Evolutionary conservation across 2,888 invertebrate genomes (phyloP), one percentile per base, ranked within the genome.

Genomic region (Aspidiotus rigidus): DNA sequence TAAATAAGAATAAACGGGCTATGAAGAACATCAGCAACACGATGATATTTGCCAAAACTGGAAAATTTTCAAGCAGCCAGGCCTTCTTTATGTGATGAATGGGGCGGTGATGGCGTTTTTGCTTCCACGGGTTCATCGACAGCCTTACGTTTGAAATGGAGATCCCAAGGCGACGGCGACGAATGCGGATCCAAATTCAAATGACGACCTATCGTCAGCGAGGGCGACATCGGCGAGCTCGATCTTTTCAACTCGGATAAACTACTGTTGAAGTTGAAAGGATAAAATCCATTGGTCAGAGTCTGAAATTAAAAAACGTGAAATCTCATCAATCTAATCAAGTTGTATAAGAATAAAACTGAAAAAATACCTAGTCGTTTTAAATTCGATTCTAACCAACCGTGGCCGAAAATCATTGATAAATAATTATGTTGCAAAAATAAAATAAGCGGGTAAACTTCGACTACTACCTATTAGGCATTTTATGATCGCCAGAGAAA

Each of bases 221-320:
- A 41, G 42, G 13, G 59, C 10, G 59, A 49, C n/a, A 53, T 40
- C 11, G 64, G 60, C 42, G 64, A 60, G 13, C 49, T 49, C 10
- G 54, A 17, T 41, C 70, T 66, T 64, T 69, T 70, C 59, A 69
- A 28, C 13, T 72, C 71, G 13, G 61, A 44, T 2, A 69, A 57
- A 8, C 57, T 53, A 28, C 41, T 49, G 53, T 39, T 40, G 28
- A 88, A 87, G 59, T 88, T 86, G 79, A 89, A 90, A 77, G 89
- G 74, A 39, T 74, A 72, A 69, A 72, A 72, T 79, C 77, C 80
- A 82, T 87, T 88, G 70, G 72, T 72, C 71, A 73, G 73, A 77
- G 86, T 87, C 28, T 28, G 28, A 28, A 28, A 28, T 28, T 28
- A 28, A 5, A 28, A 28, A 28, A 28, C 1, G 5, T 28, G 5